Evolutionary conservation across 1,140 invertebrate species (phyloP), one percentile per base, ranked within the genome.

Genomic region (Drosophila littoralis): DNA sequence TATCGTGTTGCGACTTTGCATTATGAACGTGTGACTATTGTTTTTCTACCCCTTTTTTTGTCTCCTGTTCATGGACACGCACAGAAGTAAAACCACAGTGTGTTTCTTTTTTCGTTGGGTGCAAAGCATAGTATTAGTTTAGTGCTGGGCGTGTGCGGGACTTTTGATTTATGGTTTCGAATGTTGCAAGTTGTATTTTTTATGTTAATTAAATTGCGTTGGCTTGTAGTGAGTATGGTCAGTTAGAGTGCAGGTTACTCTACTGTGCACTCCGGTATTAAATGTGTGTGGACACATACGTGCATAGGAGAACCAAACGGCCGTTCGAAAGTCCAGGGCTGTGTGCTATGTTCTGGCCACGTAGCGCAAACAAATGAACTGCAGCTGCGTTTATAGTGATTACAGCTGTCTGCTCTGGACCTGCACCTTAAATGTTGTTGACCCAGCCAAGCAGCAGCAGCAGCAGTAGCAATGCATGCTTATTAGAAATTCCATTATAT

Each of bases 401-500:
- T 75, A 46, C 52, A 28, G 22, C 35, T 58, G 58, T 36, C 12
- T 75, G 71, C 48, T 50, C 42, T 45, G 13, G 40, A 42, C 15
- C 50, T 52, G 28, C 40, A 42, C 40, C 59, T 48, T 77, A 80
- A 88, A 77, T 67, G 72, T 64, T 86, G 79, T 77, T 76, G 84
- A 88, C 78, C 79, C 57, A 71, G 33, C 45, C 36, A 32, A 59
- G 63, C 75, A 54, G 52, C 54, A 60, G 67, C 10, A 59, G 45
- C 10, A 63, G 35, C 46, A 45, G 42, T 28, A 72, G 58, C 54
- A 74, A 54, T 66, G 67, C 63, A 71, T 43, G 43, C 67, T 84
- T 89, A 89, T 89, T 89, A 89, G 80, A 89, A 89, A 89, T 89
- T 89, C 84, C 80, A 89, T 89, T 89, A 89, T 84, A 79, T 61